These are phyloP conservation scores for Colistium nudipinnis DNA, from an alignment of 2,113 vertebrate genomes.

Conservation along the genomic window DNA sequence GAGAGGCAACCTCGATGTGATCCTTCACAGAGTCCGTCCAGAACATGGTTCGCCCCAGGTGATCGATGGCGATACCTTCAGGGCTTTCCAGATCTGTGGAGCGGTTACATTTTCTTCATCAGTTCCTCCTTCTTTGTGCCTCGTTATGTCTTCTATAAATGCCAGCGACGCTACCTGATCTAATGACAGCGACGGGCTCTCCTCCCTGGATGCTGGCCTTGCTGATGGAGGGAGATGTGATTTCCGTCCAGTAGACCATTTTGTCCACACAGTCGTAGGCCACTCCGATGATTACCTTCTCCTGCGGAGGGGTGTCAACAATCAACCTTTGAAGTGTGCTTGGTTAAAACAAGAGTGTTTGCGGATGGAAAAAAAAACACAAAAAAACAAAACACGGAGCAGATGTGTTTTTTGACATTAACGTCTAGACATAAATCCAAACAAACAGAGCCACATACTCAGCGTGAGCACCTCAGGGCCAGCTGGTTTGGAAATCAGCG, in stretches of 20 bases:
- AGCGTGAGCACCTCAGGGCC: slow-evolving; percentile 4
- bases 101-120: slow-evolving; percentile 5
- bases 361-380: too few species aligned
- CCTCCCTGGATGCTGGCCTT: slow-evolving; percentile 88
- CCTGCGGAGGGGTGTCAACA: slow-evolving; percentile 79
- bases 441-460: slow-evolving; percentile 44
- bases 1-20: slow-evolving; percentile 88
- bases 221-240: slow-evolving; percentile 89
- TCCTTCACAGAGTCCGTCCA: slow-evolving; percentile 93
- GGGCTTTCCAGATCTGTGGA: slow-evolving; percentile 87
- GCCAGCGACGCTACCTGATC: slow-evolving; percentile 80
- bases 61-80: slow-evolving; percentile 91
- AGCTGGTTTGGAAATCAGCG: slow-evolving; percentile 61
- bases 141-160: not conserved
- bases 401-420: slow-evolving; percentile 55
- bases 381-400: slow-evolving; percentile 34
- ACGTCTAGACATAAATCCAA: slow-evolving; percentile 59
- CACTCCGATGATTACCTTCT: slow-evolving; percentile 90
- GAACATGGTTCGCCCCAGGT: slow-evolving; percentile 90
- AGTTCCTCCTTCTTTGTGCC: not conserved
- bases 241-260: slow-evolving; percentile 95
- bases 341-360: slow-evolving; percentile 22
- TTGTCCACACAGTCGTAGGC: slow-evolving; percentile 92
- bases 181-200: slow-evolving; percentile 84
- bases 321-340: slow-evolving; percentile 49